Evolutionary conservation across 1,140 invertebrate species (phyloP).

Genomic region (Sminthurides bifidus): DNA sequence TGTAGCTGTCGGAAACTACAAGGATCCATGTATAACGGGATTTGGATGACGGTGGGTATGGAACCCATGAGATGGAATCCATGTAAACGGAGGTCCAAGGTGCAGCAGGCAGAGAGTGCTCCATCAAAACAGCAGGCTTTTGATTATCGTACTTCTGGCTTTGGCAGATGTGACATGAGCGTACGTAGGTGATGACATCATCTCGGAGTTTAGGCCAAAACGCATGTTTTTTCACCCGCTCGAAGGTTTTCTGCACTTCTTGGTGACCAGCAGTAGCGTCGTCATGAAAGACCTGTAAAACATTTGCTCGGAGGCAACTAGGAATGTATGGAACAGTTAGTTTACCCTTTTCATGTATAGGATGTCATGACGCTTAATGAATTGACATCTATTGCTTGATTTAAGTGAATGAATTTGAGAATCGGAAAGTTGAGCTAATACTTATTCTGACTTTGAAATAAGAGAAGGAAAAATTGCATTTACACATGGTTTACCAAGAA

Average conservation of each 20-base stretch:
- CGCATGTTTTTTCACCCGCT: too few relatives aligned
- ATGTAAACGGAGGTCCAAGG: slow-evolving; percentile 40
- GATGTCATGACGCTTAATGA: too few relatives aligned
- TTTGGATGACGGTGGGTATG: slow-evolving; percentile 34
- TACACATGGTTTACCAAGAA: too few relatives aligned
- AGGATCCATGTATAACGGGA: slow-evolving; percentile 34
- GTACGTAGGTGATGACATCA: background rate
- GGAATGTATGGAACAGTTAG: too few relatives aligned
- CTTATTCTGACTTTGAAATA: too few relatives aligned
- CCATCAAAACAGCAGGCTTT: background rate
- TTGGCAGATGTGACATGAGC: slow-evolving; percentile 9
- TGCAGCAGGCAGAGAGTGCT: background rate
- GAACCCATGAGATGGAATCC: slow-evolving; percentile 41
- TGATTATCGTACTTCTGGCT: slow-evolving; percentile 7
- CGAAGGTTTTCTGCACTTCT: too few relatives aligned
- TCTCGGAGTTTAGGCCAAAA: background rate
- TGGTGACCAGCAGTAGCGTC: background rate
- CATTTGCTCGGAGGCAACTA: background rate
- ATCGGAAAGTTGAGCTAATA: too few relatives aligned
- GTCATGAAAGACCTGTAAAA: slow-evolving; percentile 6
- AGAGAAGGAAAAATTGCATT: too few relatives aligned
- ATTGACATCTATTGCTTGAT: too few relatives aligned
- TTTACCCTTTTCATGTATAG: too few relatives aligned
- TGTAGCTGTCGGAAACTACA: slow-evolving; percentile 39
- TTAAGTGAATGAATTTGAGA: too few relatives aligned